Conservation (phyloP, 1,140 invertebrate species). For the Sipha flava region DNA sequence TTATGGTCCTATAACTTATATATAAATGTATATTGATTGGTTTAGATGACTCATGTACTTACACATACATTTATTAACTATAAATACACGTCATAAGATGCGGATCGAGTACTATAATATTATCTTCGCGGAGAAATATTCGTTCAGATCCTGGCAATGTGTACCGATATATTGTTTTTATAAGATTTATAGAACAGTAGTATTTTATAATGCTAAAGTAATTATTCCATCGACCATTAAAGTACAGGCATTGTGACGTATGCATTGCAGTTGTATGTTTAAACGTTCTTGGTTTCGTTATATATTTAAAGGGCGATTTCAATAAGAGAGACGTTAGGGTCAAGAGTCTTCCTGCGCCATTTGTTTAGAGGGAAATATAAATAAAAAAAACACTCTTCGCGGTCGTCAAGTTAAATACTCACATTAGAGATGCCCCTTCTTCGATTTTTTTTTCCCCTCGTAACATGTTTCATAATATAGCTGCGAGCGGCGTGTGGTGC, state of each 20-base stretch:
- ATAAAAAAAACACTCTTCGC: background rate
- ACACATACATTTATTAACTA: no score
- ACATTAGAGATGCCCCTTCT: background rate
- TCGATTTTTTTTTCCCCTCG: no score
- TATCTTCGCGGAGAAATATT: background rate
- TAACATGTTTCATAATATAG: background rate
- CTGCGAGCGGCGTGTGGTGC: no score
- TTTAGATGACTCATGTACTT: background rate
- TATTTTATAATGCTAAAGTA: background rate
- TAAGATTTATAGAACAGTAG: background rate
- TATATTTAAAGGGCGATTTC: background rate
- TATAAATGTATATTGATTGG: background rate
- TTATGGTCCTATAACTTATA: background rate
- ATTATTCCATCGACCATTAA: background rate
- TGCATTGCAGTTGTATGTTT: no score
- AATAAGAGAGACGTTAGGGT: background rate
- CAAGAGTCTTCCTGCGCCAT: background rate
- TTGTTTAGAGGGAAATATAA: background rate
- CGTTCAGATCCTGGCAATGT: no score
- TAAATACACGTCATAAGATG: no score
- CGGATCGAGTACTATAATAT: no score
- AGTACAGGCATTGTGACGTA: no score
- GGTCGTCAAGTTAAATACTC: background rate
- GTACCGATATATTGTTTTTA: no score
- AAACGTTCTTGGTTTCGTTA: no score